These are phyloP conservation scores for Thaleichthys pacificus DNA, from an alignment of 2,797 vertebrate genomes.

Conservation along the genomic window DNA sequence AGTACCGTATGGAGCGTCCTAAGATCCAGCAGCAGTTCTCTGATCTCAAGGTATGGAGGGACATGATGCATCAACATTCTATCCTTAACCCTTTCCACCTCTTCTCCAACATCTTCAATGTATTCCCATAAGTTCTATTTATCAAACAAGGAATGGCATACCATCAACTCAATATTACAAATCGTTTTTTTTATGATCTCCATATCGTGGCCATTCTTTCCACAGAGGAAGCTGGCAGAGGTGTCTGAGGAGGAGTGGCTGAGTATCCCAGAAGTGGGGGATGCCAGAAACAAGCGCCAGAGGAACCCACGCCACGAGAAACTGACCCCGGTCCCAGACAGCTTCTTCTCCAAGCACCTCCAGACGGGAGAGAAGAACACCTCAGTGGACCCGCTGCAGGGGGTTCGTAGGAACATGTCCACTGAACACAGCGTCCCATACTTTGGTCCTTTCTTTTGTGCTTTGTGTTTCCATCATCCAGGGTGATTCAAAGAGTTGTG, in stretches of 20 bases:
- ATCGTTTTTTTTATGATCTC: no score
- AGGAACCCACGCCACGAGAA: constrained; percentile 97
- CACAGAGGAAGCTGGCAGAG: constrained; percentile 90
- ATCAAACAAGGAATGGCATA: no score
- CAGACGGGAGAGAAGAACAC: constrained; percentile 93
- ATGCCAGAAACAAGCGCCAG: constrained; percentile 96
- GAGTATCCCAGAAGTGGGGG: constrained; percentile 97
- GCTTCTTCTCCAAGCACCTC: constrained; percentile 96
- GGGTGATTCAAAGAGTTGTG: no score
- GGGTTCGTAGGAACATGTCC: constrained; percentile 71
- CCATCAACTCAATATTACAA: no score
- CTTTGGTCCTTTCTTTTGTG: not conserved
- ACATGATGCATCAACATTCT: not conserved
- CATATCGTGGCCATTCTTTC: constrained; percentile 2
- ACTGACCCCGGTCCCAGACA: constrained; percentile 94
- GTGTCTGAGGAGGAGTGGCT: constrained; percentile 98
- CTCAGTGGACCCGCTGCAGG: constrained; percentile 89
- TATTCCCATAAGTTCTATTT: no score
- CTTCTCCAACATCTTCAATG: not conserved
- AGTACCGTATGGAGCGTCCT: constrained; percentile 97
- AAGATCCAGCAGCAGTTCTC: constrained; percentile 99
- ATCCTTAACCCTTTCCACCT: not conserved
- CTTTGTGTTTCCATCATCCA: not conserved
- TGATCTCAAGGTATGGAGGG: constrained; percentile 86
- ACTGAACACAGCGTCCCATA: not conserved